phyloP scores from a whole-genome alignment of 1,140 invertebrate genomes.

The Phenacoccus solenopsis region DNA sequence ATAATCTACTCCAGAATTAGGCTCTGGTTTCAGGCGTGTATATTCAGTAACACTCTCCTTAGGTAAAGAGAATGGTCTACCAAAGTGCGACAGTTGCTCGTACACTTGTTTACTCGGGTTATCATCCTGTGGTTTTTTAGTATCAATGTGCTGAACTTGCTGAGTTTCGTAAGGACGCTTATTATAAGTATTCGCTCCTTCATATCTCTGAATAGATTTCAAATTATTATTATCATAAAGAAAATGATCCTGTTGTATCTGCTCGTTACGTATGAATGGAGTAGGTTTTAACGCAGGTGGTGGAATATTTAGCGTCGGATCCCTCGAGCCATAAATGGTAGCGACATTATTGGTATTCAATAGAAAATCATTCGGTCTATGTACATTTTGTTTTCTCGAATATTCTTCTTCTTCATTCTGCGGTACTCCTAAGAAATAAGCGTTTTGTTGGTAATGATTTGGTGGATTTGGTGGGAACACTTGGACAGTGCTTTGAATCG shows the following conservation, averaged over 20 bases:
- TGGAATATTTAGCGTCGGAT: not conserved
- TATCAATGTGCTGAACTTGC: not conserved
- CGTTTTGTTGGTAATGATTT: not conserved
- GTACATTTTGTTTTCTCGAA: not conserved
- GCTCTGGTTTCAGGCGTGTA: not conserved
- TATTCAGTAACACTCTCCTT: not conserved
- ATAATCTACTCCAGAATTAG: not conserved
- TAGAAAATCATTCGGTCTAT: not conserved
- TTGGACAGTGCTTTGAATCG: not conserved
- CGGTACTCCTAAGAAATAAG: not conserved
- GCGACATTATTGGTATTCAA: not conserved
- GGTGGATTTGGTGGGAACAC: not conserved
- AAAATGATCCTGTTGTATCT: not conserved
- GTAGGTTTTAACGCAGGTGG: not conserved
- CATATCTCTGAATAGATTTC: not conserved
- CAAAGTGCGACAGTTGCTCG: constrained; percentile 25
- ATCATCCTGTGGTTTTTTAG: not conserved
- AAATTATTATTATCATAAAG: not conserved
- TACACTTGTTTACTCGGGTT: constrained; percentile 23
- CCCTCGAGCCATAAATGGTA: not conserved
- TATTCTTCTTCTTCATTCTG: not conserved
- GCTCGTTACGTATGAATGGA: not conserved
- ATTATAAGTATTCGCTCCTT: not conserved
- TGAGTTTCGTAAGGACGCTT: not conserved
- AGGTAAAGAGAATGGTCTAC: constrained; percentile 24